Base-by-base conservation (phyloP, 53 echinoderm and acorn worm species). In the Paracentrotus lividus region DNA sequence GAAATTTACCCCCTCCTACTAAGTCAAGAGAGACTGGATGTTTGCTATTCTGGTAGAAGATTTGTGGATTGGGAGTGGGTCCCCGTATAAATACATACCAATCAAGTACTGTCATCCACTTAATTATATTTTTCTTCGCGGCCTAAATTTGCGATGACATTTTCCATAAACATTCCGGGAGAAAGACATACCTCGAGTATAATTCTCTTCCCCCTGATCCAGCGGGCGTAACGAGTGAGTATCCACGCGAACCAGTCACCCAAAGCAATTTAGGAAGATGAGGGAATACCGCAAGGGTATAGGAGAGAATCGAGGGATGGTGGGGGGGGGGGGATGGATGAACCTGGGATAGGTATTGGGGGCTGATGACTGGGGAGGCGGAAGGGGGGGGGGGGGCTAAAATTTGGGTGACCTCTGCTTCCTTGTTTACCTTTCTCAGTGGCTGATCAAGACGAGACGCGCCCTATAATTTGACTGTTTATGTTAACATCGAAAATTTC, bases 71-170 rank as follows among this genome's bases (percentile, higher is more conserved):
- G 72, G 72, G 36, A 7, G 81, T 3, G 47, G 47, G 81, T 81
- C 81, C 56, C 86, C 31, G 89, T 40, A 89, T 89, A 69, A 68
- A 90, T 68, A 52, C 90, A 90, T 90, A 90, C 90, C 90, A 69
- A 90, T 90, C 90, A 54, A 68, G 29, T 14, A 67, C 53, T 90
- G 90, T 90, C 90, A 90, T 49, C 72, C 69, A 14, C 45, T 72
- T 90, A 90, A 90, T 90, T 90, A 68, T 72, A 90, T 90, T 90
- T 90, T 90, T 72, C 90, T 72, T 72, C 49, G 90, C 76, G 16
- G 53, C 53, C 75, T 53, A 90, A 90, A 90, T 90, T 47, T 69
- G 56, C 90, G 72, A 72, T 72, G 90, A 90, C 90, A 72, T 72
- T 69, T 64, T 32, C 90, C 49, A 72, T 90, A 90, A 90, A 90